Evolutionary conservation across 2,797 vertebrate genomes (phyloP).

Genomic region (Bufotes viridis): DNA sequence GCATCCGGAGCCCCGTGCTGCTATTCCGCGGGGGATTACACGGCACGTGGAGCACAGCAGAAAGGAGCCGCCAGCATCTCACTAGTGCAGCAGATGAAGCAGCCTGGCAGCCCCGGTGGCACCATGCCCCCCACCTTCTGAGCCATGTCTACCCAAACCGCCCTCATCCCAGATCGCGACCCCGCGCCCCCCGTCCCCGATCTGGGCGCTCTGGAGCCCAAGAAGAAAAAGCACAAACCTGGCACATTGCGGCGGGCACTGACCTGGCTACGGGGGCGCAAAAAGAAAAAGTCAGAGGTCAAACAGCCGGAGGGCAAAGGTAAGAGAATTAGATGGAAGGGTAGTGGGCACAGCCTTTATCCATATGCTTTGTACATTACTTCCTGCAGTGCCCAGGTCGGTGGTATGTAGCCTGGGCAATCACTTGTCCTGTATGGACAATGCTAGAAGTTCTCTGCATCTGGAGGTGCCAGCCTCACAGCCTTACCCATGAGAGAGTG

Average conservation of each 20-base stretch:
- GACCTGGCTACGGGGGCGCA: slow-evolving; percentile 86
- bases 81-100: not conserved
- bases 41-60: slow-evolving; percentile 27
- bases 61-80: not conserved
- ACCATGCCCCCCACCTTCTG: slow-evolving; percentile 48
- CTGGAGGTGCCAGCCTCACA: not conserved
- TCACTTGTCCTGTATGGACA: not conserved
- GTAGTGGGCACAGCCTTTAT: not conserved
- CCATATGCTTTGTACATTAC: not conserved
- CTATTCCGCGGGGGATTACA: not conserved
- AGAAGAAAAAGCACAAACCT: slow-evolving; percentile 79
- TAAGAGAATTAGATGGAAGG: slow-evolving; percentile 42
- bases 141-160: slow-evolving; percentile 43
- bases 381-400: not conserved
- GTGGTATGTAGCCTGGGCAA: not conserved
- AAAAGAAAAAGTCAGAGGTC: slow-evolving; percentile 73
- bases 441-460: not conserved
- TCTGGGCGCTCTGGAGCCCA: slow-evolving; percentile 57
- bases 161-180: slow-evolving; percentile 44
- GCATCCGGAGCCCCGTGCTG: not conserved
- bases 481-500: not conserved
- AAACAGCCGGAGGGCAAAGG: slow-evolving; percentile 66
- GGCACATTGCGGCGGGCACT: slow-evolving; percentile 84
- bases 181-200: slow-evolving; percentile 20
- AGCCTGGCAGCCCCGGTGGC: slow-evolving; percentile 15